phyloP scores from a whole-genome alignment of 2,888 invertebrate species.

The Drosophila atripex region DNA sequence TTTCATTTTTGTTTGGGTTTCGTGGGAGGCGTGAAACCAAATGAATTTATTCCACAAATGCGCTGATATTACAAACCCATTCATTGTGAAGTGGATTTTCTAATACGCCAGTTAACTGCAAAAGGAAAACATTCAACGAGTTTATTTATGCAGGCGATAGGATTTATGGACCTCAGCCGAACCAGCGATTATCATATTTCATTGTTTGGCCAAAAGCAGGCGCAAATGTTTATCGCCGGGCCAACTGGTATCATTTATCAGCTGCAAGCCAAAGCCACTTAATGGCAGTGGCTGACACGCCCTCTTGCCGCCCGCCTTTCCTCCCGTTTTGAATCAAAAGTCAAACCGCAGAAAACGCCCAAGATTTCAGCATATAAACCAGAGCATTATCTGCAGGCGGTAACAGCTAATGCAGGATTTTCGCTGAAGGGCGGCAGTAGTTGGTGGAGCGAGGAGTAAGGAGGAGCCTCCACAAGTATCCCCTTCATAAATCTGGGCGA shows the following conservation, averaged over 20 bases:
- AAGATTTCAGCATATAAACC: conserved; percentile 46
- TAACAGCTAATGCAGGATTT: conserved; percentile 39
- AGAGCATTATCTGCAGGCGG: conserved; percentile 50
- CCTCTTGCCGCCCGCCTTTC: background rate
- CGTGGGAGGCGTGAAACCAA: background rate
- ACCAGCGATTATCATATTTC: conserved; percentile 46
- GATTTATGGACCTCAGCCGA: conserved; percentile 36
- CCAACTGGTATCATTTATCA: conserved; percentile 50
- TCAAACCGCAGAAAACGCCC: conserved; percentile 37
- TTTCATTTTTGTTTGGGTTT: background rate
- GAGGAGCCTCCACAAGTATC: background rate
- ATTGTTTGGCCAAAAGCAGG: conserved; percentile 38
- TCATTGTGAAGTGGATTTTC: conserved; percentile 8
- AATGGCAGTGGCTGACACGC: conserved; percentile 30
- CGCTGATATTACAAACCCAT: background rate
- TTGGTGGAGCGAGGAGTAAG: background rate
- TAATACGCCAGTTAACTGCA: conserved; percentile 7
- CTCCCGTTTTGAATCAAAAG: conserved; percentile 31
- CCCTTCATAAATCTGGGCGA: conserved; percentile 47
- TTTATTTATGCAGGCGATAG: conserved; percentile 33
- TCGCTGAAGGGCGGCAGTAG: conserved; percentile 19
- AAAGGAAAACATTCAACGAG: conserved; percentile 11
- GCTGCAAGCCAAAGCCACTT: conserved; percentile 50
- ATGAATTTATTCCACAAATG: background rate
- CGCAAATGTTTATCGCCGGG: conserved; percentile 41